phyloP scores from a whole-genome alignment of 2,797 vertebrate species.

The Poeciliopsis infans region DNA sequence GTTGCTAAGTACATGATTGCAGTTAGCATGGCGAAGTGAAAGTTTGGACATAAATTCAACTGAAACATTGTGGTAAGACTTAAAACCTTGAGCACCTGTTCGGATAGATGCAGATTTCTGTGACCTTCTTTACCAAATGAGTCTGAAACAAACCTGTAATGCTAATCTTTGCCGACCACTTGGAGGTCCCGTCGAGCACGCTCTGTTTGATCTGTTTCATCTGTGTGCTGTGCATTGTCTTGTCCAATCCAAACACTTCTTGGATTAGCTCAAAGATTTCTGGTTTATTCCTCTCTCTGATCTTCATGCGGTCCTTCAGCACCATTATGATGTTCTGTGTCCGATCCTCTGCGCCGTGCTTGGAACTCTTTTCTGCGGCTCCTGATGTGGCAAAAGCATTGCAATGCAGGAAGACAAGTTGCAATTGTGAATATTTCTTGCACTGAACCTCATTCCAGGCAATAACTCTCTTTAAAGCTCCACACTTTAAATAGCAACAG shows the following conservation, averaged over 20 bases:
- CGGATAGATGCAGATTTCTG: neutral
- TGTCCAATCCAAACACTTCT: conserved; percentile 91
- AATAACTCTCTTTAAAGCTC: conserved; percentile 24
- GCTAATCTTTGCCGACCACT: conserved; percentile 98
- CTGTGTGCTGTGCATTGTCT: conserved; percentile 87
- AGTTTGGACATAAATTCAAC: neutral
- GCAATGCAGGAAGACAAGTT: conserved; percentile 5
- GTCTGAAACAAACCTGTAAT: conserved; percentile 85
- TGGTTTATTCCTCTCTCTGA: conserved; percentile 96
- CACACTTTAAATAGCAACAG: conserved; percentile 16
- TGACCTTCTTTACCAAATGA: neutral
- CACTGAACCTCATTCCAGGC: conserved; percentile 9
- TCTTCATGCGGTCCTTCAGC: conserved; percentile 98
- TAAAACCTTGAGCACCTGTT: neutral
- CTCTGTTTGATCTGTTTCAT: conserved; percentile 99
- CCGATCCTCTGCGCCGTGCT: conserved; percentile 94
- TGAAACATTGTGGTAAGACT: neutral
- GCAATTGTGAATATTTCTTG: conserved; percentile 1
- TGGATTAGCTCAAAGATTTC: conserved; percentile 98
- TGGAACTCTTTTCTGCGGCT: conserved; percentile 96
- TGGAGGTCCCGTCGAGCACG: conserved; percentile 95
- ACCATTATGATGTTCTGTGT: conserved; percentile 99
- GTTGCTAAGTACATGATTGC: neutral
- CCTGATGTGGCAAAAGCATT: conserved; percentile 74
- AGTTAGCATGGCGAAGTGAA: neutral